Percentiles rank a stretch among this genome's conserved stretches.
phyloP scores from a whole-genome alignment of 2,888 invertebrate genomes.

The Carcina quercana region DNA sequence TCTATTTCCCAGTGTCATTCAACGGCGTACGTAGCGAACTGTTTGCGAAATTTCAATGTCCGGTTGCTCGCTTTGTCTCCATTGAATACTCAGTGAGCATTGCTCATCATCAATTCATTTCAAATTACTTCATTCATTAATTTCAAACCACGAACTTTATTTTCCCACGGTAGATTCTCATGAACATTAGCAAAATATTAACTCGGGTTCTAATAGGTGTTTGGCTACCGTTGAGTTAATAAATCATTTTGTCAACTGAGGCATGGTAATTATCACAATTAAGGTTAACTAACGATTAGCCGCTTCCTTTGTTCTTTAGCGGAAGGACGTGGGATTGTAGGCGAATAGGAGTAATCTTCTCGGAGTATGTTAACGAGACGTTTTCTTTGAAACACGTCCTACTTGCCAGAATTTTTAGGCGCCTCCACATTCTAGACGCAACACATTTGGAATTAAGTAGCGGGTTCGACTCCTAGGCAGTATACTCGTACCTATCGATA shows the following conservation, averaged over 20 bases:
- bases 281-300: constrained; percentile 64
- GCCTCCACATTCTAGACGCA: no score
- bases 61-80: constrained; percentile 8
- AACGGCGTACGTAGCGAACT: background rate
- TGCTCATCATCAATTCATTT: constrained; percentile 26
- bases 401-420: no score
- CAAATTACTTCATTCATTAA: constrained; percentile 32
- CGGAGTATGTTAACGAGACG: no score
- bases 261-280: constrained; percentile 63
- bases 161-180: constrained; percentile 42
- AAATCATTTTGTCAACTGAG: constrained; percentile 58
- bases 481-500: no score
- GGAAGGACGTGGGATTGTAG: constrained; percentile 51
- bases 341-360: no score
- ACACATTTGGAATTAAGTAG: no score
- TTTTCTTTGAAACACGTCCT: no score
- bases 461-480: no score
- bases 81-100: constrained; percentile 21
- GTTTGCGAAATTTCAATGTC: background rate
- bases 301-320: constrained; percentile 52
- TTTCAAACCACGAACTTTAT: constrained; percentile 26
- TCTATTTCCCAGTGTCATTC: no score
- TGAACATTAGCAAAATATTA: constrained; percentile 46
- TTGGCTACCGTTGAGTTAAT: constrained; percentile 35
- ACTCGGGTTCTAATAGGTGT: constrained; percentile 11